These are phyloP conservation scores for Sceloporus tristichus DNA, from an alignment of 2,113 vertebrate genomes.

Conservation along the genomic window DNA sequence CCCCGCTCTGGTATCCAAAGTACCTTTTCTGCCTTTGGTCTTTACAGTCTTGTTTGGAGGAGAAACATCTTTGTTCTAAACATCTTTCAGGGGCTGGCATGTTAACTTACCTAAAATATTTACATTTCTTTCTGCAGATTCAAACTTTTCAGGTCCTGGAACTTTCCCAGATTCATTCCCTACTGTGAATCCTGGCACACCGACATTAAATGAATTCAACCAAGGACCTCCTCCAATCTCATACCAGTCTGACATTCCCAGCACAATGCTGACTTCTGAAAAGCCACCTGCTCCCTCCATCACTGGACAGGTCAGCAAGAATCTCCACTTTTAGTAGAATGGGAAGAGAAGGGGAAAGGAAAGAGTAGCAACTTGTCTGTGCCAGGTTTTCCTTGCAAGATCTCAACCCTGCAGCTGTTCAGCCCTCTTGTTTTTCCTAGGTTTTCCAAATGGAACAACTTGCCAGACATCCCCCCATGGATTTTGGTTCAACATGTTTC, in stretches of 20 bases:
- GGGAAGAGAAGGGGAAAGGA: background rate
- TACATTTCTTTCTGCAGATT: constrained; percentile 70
- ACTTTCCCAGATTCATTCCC: constrained; percentile 87
- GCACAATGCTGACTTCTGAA: constrained; percentile 82
- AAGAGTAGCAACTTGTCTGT: background rate
- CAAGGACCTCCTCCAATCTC: constrained; percentile 82
- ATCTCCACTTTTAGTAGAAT: fast-evolving
- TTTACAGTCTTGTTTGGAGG: background rate
- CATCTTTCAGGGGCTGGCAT: fast-evolving
- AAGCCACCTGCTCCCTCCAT: constrained; percentile 82
- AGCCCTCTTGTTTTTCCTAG: background rate
- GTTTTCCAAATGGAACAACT: too few species aligned
- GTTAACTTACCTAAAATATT: background rate
- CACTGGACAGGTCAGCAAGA: constrained; percentile 80
- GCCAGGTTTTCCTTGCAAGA: background rate
- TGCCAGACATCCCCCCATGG: background rate
- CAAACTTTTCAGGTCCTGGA: constrained; percentile 84
- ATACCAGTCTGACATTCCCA: constrained; percentile 88
- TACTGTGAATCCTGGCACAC: constrained; percentile 83
- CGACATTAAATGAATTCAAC: constrained; percentile 86
- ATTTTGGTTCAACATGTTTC: background rate
- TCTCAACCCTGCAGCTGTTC: too few species aligned
- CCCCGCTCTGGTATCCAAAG: background rate
- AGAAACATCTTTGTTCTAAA: too few species aligned
- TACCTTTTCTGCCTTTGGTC: background rate